Evolutionary conservation across 2,888 invertebrate species (phyloP).

Genomic region (Dolomedes plantarius): DNA sequence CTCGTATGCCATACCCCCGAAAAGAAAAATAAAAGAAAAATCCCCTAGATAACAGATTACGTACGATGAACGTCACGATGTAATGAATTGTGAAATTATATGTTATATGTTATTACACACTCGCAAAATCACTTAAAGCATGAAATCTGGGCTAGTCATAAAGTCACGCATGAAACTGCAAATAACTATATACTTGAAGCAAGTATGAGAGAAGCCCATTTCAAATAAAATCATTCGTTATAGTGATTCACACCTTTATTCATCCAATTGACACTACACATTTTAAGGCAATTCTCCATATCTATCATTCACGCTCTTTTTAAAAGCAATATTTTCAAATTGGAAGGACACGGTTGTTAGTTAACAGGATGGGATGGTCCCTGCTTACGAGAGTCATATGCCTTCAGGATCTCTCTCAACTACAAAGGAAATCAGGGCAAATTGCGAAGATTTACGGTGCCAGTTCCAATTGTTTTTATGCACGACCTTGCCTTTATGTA

Average conservation of each 20-base stretch:
- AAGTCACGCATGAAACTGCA: background rate
- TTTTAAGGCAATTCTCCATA: background rate
- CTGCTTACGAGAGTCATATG: background rate
- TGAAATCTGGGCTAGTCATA: background rate
- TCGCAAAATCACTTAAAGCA: background rate
- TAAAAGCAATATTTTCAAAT: background rate
- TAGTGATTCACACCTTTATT: background rate
- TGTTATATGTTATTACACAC: background rate
- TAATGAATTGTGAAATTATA: background rate
- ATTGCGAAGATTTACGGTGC: background rate
- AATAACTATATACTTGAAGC: background rate
- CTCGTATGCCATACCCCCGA: no score
- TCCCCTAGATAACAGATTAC: no score
- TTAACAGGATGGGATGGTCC: background rate
- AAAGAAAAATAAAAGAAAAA: no score
- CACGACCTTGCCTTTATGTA: background rate
- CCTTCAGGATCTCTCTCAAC: no score
- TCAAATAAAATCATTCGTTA: background rate
- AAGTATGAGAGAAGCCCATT: background rate
- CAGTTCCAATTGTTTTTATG: background rate
- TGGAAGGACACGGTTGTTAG: background rate
- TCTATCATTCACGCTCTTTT: background rate
- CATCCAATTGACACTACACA: background rate
- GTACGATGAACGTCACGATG: no score
- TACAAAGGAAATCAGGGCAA: conserved; percentile 26